Percentiles rank a stretch among this genome's conserved stretches.
These are phyloP conservation scores for Xestia ashworthii DNA, from an alignment of 2,888 invertebrate species.

Conservation along the genomic window DNA sequence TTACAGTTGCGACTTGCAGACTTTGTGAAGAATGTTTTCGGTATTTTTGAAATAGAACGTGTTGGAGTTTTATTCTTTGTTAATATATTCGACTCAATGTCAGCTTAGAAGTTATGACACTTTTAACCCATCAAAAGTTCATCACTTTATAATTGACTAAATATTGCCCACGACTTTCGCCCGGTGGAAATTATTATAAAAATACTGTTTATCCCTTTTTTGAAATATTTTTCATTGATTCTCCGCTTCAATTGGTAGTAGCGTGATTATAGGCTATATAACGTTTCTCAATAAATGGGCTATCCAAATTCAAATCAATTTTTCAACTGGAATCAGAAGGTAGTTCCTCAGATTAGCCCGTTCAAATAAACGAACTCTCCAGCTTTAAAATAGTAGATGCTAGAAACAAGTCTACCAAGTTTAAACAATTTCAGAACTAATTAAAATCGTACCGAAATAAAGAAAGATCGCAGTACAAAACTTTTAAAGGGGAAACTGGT, in stretches of 20 bases:
- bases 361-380: too few relatives aligned
- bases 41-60: neutral
- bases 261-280: too few relatives aligned
- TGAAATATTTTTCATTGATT: too few relatives aligned
- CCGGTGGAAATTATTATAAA: too few relatives aligned
- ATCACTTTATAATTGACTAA: neutral
- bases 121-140: neutral
- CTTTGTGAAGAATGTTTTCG: neutral
- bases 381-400: neutral
- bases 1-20: slow-evolving; percentile 9
- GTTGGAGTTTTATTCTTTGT: neutral
- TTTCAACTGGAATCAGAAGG: too few relatives aligned
- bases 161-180: too few relatives aligned
- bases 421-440: slow-evolving; percentile 3
- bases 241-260: too few relatives aligned
- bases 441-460: slow-evolving; percentile 17
- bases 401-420: neutral
- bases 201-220: too few relatives aligned
- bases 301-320: too few relatives aligned
- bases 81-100: neutral
- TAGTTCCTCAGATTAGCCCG: too few relatives aligned
- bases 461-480: slow-evolving; percentile 24
- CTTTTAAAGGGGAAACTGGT: slow-evolving; percentile 19
- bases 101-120: neutral
- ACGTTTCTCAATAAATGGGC: too few relatives aligned